Evolutionary conservation across 2,797 vertebrate species (phyloP), one percentile per base, ranked within the genome.

Genomic region (Spea hammondii): DNA sequence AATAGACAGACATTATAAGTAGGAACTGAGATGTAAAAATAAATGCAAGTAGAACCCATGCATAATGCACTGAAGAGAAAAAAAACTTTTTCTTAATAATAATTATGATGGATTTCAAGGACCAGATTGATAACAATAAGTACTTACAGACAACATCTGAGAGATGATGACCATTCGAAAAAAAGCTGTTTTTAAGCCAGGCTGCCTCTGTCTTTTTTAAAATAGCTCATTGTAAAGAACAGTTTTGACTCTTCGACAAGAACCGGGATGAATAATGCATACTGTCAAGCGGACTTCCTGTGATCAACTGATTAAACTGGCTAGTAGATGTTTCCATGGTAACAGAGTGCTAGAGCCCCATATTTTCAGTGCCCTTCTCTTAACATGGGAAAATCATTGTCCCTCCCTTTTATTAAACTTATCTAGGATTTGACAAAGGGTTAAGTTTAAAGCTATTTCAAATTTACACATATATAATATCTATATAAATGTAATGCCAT

Each of bases 251-350:
- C 86, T 91, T 89, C 89, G 88, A 91, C 91, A 87, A 87, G 86
- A 88, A 90, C 76, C 68, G 84, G 79, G 82, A 91, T 92, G 89
- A 92, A 93, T 92, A 93, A 93, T 89, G 86, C 84, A 92, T 89
- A 90, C 88, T 76, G 65, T 89, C 85, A 86, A 87, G 85, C 90
- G 87, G 89, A 91, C 88, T 89, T 91, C 86, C 88, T 91, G 82
- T 74, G 74, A 77, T 92, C 88, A 90, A 90, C 89, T 88, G 88
- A 91, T 92, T 90, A 87, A 91, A 91, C 91, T 84, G 89, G 87
- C 88, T 91, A 90, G 88, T 88, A 85, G 86, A 85, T 57, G 90
- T 93, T 93, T 92, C 92, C 86, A 89, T 92, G 89, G 91, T 91
- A 93, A 93, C 92, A 53, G 86, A 91, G 90, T 88, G 90, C 90